These are phyloP conservation scores for Manduca sexta DNA, from an alignment of 1,140 invertebrate species.

Conservation along the genomic window DNA sequence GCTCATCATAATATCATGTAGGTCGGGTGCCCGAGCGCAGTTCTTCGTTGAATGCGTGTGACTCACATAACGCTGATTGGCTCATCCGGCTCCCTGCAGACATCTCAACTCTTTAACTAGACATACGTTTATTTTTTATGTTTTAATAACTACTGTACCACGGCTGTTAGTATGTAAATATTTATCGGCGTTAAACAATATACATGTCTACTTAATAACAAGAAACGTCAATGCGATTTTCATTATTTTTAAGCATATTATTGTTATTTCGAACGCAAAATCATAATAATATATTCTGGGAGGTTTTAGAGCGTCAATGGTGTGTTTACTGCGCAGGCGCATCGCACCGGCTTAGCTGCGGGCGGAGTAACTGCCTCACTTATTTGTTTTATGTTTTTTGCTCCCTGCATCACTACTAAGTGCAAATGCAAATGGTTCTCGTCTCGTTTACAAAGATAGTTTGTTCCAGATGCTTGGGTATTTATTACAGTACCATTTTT, in stretches of 20 bases:
- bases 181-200: too few species aligned
- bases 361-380: slow-evolving; percentile 35
- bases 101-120: slow-evolving; percentile 43
- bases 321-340: too few species aligned
- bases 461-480: slow-evolving; percentile 47
- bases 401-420: slow-evolving; percentile 43
- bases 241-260: too few species aligned
- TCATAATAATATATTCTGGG: too few species aligned
- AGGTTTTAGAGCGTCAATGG: too few species aligned
- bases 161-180: too few species aligned
- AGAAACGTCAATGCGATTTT: too few species aligned
- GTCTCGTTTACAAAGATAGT: slow-evolving; percentile 57
- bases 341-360: slow-evolving; percentile 5
- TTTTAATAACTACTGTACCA: background rate
- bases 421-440: slow-evolving; percentile 58
- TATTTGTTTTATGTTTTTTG: slow-evolving; percentile 46
- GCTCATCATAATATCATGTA: slow-evolving; percentile 8
- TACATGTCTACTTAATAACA: too few species aligned
- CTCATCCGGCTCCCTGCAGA: slow-evolving; percentile 56
- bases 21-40: slow-evolving; percentile 3
- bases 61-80: slow-evolving; percentile 57
- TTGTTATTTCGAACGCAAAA: too few species aligned
- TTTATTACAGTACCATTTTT: slow-evolving; percentile 45
- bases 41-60: slow-evolving; percentile 27
- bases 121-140: slow-evolving; percentile 7